Evolutionary conservation across 2,113 vertebrate species (phyloP), one percentile per base, ranked within the genome.

Genomic region (Mesitornis unicolor): DNA sequence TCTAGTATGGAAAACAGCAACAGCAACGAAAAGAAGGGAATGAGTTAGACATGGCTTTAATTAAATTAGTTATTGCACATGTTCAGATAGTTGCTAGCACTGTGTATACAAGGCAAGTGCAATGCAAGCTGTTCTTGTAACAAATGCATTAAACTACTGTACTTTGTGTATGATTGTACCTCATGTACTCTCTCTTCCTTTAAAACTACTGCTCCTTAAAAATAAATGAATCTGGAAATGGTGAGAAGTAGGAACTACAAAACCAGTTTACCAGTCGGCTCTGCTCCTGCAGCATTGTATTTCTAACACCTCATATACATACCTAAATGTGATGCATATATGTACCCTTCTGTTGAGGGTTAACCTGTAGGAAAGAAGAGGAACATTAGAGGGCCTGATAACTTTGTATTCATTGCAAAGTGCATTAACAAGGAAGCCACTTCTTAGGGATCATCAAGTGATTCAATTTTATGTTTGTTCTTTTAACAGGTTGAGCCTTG

Each of bases 401-500:
- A n/a, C 61, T 57, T 77, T 31, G 15, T 50, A 18, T 61, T 94
- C 86, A 73, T 95, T 94, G 64, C 43, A 45, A 89, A 77, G 5
- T 15, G 6, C 14, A 8, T 92, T 70, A 65, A 40, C 22, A 43
- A 40, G 45, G 50, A 86, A 87, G 21, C 6, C 2, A 4, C 9
- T 45, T 79, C 77, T 82, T 88, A 4, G 22, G 57, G 8, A 38
- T 67, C 45, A 48, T 45, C 36, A 10, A 7, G 9, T 42, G 43
- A 79, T 56, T 95, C 17, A 90, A 0, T 85, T 51, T 81, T 64
- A 6, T 92, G 33, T 89, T 42, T 97, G 51, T 96, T 85, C 40
- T 97, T 85, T 97, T 97, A 93, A 97, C 98, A 99, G 99, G 98
- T 99, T 99, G 98, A 98, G 97, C 97, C 91, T 97, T 97, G 96